Evolutionary conservation across 2,113 vertebrate genomes (phyloP), one percentile per base, ranked within the genome.

Genomic region (Psophia crepitans): DNA sequence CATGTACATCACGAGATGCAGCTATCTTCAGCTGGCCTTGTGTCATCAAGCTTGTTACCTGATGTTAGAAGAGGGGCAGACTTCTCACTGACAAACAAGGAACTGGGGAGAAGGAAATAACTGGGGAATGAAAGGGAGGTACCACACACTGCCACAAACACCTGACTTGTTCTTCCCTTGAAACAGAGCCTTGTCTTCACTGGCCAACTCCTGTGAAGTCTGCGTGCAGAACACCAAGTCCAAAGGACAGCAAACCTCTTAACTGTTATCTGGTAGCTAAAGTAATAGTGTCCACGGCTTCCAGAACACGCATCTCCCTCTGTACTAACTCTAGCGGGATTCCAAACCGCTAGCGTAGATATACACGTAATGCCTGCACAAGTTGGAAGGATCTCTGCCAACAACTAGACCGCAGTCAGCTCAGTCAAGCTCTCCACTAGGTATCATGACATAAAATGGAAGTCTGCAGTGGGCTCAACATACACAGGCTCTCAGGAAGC

Each of bases 271-370:
- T 69, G 35, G 14, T 70, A 23, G 35, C 66, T 66, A 37, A 86
- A 85, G 15, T 30, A 70, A 33, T 3, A 68, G 30, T 15, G 23
- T 56, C 30, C 41, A 19, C 26, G 61, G 54, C 54, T 84, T 93
- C 26, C 57, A 60, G 41, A 66, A 56, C 81, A 70, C 2, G 13
- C 35, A 48, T 27, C 32, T 91, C 46, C 46, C 46, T 53, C 66
- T 53, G 22, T 10, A 44, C n/a, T 66, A 51, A 70, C 49, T 7
- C 48, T 0, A 75, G 14, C 7, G 30, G 30, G 33, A 58, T 57
- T 79, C 61, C 79, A 51, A 84, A 20, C 51, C 0, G 0, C 23
- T 39, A 3, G 28, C 27, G 54, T 49, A 71, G 87, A 20, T n/a
- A 21, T 6, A 53, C 2, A 68, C 10, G 13, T 43, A 48, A 32